Conservation (phyloP, 2,113 vertebrate species). For the Penelope pileata region DNA sequence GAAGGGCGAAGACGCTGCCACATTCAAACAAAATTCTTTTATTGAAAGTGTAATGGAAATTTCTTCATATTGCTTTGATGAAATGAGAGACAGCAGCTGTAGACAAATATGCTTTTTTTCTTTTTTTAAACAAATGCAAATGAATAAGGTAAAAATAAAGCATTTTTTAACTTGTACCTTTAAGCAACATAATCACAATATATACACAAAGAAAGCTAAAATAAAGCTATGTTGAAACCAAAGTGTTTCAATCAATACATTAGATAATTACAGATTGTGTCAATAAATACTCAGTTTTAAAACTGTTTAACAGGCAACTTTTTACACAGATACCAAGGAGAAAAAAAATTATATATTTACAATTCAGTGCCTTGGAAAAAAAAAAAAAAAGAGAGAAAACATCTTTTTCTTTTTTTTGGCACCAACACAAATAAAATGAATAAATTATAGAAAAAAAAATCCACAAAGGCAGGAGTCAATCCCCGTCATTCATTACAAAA, state of each 20-base stretch:
- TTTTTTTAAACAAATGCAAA: slow-evolving; percentile 79
- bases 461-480: slow-evolving; percentile 79
- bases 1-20: rapidly evolving
- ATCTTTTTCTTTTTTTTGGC: slow-evolving; percentile 58
- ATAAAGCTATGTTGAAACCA: slow-evolving; percentile 83
- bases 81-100: slow-evolving; percentile 87
- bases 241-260: slow-evolving; percentile 80
- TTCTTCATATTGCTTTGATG: slow-evolving; percentile 91
- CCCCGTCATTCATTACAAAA: slow-evolving; percentile 53
- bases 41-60: slow-evolving; percentile 90
- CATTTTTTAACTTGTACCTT: slow-evolving; percentile 81
- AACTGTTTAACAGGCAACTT: slow-evolving; percentile 83
- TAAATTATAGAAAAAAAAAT: slow-evolving; percentile 72
- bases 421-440: slow-evolving; percentile 69
- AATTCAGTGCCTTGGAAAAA: slow-evolving; percentile 71
- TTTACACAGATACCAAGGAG: slow-evolving; percentile 75
- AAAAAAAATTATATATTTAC: slow-evolving; percentile 69
- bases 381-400: slow-evolving; percentile 39
- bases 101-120: slow-evolving; percentile 77
- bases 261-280: slow-evolving; percentile 85
- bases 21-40: slow-evolving; percentile 74
- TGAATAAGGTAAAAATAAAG: slow-evolving; percentile 81
- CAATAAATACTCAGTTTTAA: slow-evolving; percentile 89
- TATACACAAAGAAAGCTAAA: slow-evolving; percentile 90
- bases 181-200: slow-evolving; percentile 82